Evolutionary conservation across 2,113 vertebrate species (phyloP), one percentile per base, ranked within the genome.

Genomic region (Siniperca chuatsi): DNA sequence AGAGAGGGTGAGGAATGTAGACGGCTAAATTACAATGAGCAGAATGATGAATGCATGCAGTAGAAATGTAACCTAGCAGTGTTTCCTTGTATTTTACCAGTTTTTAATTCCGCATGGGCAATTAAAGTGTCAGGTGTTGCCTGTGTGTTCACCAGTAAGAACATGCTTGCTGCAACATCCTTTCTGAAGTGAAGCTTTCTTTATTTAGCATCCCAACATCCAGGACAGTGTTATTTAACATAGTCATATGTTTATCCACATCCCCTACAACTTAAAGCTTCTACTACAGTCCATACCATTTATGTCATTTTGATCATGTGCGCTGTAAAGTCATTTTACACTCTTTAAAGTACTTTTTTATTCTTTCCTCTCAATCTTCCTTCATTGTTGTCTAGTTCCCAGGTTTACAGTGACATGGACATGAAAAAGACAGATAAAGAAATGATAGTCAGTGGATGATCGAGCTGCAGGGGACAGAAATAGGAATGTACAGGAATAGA

Each of bases 401-500:
- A 60, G 48, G 60, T 52, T 44, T 65, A 60, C 65, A 77, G 65
- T 79, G 60, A 60, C 78, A 40, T 20, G 46, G 35, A 79, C 65
- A 64, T 60, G 54, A 85, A 72, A 68, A 46, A 64, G 25, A 68
- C 25, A 37, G 20, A 54, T 74, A 48, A 85, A 84, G 50, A 71
- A 75, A 46, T 58, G 35, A 65, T 69, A 16, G n/a, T 57, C 58
- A 35, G 25, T 29, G 2, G 35, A 62, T 54, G 75, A 73, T 71
- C 11, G 54, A 69, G 70, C 85, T 50, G 18, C 73, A 52, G 81
- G 74, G 42, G 57, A 29, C 35, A 46, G 61, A 44, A 64, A 25
- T 23, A 61, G 61, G 54, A 50, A 35, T 54, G 58, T 48, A 84
- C 46, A 35, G 25, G 42, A 84, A 82, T 69, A 61, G 85, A 85